phyloP scores from a whole-genome alignment of 2,888 invertebrate genomes.

The Diarsia dahlii region DNA sequence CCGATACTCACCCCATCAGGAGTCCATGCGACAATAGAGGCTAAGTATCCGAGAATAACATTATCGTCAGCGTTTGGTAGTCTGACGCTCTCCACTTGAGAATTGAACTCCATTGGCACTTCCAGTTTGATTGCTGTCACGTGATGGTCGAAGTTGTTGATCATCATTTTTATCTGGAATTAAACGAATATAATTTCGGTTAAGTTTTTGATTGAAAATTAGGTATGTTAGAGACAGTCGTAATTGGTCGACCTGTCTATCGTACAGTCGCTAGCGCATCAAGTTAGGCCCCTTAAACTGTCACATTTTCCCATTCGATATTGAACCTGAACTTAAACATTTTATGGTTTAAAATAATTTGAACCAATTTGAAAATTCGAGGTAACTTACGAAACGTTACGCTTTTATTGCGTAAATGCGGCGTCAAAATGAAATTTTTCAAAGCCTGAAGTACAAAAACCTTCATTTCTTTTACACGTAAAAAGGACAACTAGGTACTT shows the following conservation, averaged over 20 bases:
- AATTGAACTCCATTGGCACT: slow-evolving; percentile 73
- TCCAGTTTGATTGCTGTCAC: slow-evolving; percentile 81
- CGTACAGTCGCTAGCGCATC: no score
- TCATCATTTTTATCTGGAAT: slow-evolving; percentile 82
- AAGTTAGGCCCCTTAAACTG: no score
- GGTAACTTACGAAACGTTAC: no score
- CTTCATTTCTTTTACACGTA: not conserved
- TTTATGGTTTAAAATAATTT: no score
- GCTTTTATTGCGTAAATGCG: not conserved
- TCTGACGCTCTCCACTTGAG: slow-evolving; percentile 73
- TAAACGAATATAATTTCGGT: not conserved
- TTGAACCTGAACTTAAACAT: no score
- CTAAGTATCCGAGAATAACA: slow-evolving; percentile 78
- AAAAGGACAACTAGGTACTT: not conserved
- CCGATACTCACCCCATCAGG: slow-evolving; percentile 80
- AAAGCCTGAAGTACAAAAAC: not conserved
- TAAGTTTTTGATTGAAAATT: not conserved
- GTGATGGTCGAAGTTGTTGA: slow-evolving; percentile 86
- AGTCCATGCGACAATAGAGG: slow-evolving; percentile 85
- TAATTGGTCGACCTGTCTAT: not conserved
- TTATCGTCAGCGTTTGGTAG: slow-evolving; percentile 79
- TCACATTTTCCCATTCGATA: no score
- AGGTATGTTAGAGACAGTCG: not conserved
- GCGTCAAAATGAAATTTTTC: not conserved
- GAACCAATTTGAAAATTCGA: no score